Percentiles rank a stretch among this genome's conserved stretches.
These are phyloP conservation scores for Albula goreensis DNA, from an alignment of 2,113 vertebrate species.

Conservation along the genomic window DNA sequence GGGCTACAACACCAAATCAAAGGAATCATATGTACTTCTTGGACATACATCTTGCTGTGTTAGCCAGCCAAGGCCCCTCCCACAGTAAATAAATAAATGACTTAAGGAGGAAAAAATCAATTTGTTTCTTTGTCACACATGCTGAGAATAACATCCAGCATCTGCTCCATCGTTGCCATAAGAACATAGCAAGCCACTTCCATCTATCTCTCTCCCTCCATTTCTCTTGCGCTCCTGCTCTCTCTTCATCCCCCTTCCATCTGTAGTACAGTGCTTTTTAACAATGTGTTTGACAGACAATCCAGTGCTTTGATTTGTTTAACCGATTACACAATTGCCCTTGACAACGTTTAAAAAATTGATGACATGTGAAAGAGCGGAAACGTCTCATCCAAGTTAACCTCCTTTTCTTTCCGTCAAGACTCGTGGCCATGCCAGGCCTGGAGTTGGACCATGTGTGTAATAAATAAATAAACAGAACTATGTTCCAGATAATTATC, in stretches of 20 bases:
- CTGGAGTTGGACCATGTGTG: constrained; percentile 17
- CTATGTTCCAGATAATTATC: constrained; percentile 24
- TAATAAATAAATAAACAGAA: constrained; percentile 14
- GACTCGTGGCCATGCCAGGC: background rate
- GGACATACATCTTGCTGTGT: too few relatives aligned
- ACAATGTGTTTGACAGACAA: constrained; percentile 6
- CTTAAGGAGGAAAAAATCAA: background rate
- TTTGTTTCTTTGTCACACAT: background rate
- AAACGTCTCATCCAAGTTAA: constrained; percentile 10
- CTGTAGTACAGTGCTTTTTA: background rate
- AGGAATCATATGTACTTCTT: too few relatives aligned
- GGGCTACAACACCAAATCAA: too few relatives aligned
- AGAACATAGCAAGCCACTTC: background rate
- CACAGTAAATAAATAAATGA: background rate
- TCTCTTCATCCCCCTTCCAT: background rate
- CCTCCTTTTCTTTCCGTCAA: background rate
- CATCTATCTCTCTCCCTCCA: background rate
- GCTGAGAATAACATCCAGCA: background rate
- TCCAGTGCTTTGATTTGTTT: constrained; percentile 6
- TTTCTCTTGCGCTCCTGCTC: background rate
- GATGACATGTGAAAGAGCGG: background rate
- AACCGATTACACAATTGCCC: background rate
- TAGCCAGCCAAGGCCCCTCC: background rate
- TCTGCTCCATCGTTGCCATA: background rate
- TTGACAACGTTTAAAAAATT: background rate